A percentile compares a stretch with the other conserved stretches of the same genome.
phyloP scores from a whole-genome alignment of 2,113 vertebrate species.

The Pollimyrus isidori region DNA sequence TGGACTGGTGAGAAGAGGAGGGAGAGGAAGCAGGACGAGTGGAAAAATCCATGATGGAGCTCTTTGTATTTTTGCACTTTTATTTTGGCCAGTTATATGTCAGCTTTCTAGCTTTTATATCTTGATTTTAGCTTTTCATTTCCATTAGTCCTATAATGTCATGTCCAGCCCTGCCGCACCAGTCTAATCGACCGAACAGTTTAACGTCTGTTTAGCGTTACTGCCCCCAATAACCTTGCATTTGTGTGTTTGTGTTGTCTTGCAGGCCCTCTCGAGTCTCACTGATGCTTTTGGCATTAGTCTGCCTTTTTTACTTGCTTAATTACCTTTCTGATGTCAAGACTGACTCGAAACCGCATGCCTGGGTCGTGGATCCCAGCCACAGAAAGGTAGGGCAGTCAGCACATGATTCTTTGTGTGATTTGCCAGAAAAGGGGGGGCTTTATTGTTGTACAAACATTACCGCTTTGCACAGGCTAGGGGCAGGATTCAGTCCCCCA shows the following conservation, averaged over 20 bases:
- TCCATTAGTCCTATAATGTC: neutral
- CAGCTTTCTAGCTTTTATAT: neutral
- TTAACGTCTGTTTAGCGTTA: neutral
- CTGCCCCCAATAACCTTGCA: neutral
- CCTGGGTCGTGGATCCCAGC: slow-evolving; percentile 25
- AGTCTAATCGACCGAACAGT: neutral
- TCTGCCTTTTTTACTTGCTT: slow-evolving; percentile 21
- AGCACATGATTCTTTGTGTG: neutral
- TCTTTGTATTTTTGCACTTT: neutral
- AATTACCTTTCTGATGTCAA: neutral
- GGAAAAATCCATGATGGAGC: neutral
- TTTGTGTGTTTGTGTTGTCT: neutral
- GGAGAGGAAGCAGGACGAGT: neutral
- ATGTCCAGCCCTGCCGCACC: neutral
- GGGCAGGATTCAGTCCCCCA: neutral
- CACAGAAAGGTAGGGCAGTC: slow-evolving; percentile 30
- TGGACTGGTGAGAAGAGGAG: neutral
- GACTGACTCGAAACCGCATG: slow-evolving; percentile 14
- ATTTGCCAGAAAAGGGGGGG: neutral
- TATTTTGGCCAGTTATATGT: neutral
- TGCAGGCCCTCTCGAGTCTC: slow-evolving; percentile 8
- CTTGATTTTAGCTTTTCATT: neutral
- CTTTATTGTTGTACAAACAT: neutral
- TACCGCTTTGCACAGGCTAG: neutral
- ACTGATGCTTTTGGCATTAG: slow-evolving; percentile 28